Evolutionary conservation across 2,888 invertebrate genomes (phyloP).

Genomic region (Polylopha cassiicola): DNA sequence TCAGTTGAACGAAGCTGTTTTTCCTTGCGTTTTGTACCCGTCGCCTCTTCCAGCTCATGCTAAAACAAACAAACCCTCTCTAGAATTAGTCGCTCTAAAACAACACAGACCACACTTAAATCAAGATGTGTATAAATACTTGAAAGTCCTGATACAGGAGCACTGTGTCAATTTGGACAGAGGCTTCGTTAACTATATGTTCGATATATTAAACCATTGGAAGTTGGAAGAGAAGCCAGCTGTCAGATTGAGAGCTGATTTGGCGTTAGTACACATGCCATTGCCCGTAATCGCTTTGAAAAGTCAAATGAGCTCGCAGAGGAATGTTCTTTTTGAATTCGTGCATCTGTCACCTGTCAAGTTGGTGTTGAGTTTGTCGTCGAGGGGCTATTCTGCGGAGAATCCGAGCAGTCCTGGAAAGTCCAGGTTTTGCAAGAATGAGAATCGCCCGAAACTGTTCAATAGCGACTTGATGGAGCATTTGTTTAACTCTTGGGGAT

Average conservation of each 20-base stretch:
- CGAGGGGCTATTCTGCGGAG: slow-evolving; percentile 60
- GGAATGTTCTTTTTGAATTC: slow-evolving; percentile 72
- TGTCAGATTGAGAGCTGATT: slow-evolving; percentile 73
- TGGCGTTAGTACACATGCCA: slow-evolving; percentile 78
- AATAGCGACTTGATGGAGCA: slow-evolving; percentile 79
- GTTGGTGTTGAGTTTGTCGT: slow-evolving; percentile 79
- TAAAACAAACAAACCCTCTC: slow-evolving; percentile 72
- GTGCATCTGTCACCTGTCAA: slow-evolving; percentile 79
- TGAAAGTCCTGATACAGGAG: slow-evolving; percentile 81
- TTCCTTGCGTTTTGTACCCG: slow-evolving; percentile 81
- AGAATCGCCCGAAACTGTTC: slow-evolving; percentile 69
- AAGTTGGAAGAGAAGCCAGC: slow-evolving; percentile 77
- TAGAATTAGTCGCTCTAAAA: slow-evolving; percentile 77
- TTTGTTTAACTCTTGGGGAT: slow-evolving; percentile 80
- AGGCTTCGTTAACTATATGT: slow-evolving; percentile 80
- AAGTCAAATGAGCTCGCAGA: slow-evolving; percentile 52
- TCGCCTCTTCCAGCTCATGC: slow-evolving; percentile 73
- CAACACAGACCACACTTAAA: slow-evolving; percentile 66
- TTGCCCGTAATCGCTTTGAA: slow-evolving; percentile 67
- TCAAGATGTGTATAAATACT: slow-evolving; percentile 78
- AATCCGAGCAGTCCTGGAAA: slow-evolving; percentile 46
- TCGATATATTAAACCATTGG: slow-evolving; percentile 79
- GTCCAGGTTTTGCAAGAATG: slow-evolving; percentile 53
- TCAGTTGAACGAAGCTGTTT: slow-evolving; percentile 82
- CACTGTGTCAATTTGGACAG: slow-evolving; percentile 83